These are phyloP conservation scores for Euwallacea similis DNA, from an alignment of 1,140 invertebrate genomes.

Conservation along the genomic window DNA sequence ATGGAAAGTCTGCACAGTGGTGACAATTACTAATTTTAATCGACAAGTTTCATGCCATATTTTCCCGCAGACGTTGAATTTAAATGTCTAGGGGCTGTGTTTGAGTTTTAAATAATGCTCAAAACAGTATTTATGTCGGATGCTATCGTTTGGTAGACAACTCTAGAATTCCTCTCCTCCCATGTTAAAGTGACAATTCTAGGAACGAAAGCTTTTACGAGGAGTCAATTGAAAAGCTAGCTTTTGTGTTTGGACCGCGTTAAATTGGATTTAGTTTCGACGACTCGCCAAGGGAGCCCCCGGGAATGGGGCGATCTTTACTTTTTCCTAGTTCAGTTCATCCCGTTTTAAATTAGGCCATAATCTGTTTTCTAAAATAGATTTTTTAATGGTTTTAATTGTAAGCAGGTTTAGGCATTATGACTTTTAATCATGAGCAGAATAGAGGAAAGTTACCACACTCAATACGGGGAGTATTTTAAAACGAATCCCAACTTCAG, in stretches of 20 bases:
- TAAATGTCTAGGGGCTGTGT: not conserved
- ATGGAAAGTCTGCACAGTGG: too few relatives aligned
- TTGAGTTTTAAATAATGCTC: not conserved
- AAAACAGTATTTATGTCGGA: conserved; percentile 7
- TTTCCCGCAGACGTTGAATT: too few relatives aligned
- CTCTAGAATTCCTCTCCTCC: conserved; percentile 15
- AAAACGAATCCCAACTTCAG: conserved; percentile 2
- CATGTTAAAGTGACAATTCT: conserved; percentile 18
- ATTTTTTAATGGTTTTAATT: conserved; percentile 3
- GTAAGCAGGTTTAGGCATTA: not conserved
- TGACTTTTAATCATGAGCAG: not conserved
- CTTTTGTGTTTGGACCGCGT: conserved; percentile 25
- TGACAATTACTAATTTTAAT: too few relatives aligned
- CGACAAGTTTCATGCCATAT: too few relatives aligned
- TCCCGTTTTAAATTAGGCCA: conserved; percentile 7
- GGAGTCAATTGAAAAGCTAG: conserved; percentile 24
- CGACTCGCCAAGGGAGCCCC: conserved; percentile 12
- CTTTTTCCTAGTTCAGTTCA: conserved; percentile 19
- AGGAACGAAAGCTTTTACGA: conserved; percentile 26
- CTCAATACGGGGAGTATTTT: conserved; percentile 1
- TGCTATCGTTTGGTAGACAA: conserved; percentile 9
- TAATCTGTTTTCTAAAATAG: conserved; percentile 6
- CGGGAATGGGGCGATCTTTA: conserved; percentile 13
- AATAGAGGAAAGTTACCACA: not conserved
- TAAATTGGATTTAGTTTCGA: conserved; percentile 26